Conservation (phyloP, 2,113 vertebrate species). For the Gadus chalcogrammus region DNA sequence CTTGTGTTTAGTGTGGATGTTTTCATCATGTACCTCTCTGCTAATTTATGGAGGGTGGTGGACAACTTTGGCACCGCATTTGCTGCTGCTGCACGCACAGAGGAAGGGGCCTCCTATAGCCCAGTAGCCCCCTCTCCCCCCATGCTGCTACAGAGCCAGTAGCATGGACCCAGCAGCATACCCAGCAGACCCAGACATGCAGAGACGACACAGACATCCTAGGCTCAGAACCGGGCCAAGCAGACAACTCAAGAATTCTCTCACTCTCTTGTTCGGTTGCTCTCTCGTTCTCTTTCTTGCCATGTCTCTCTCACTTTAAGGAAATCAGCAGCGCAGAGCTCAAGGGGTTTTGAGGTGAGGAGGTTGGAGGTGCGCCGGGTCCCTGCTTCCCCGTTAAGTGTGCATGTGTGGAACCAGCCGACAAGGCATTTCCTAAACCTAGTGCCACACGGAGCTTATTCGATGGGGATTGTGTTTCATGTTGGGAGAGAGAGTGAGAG, state of each 20-base stretch:
- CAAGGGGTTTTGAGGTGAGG: conserved; percentile 27
- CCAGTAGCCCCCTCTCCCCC: conserved; percentile 37
- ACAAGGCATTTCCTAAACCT: conserved; percentile 48
- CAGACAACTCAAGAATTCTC: conserved; percentile 38
- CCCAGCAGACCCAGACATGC: conserved; percentile 20
- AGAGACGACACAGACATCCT: conserved; percentile 45
- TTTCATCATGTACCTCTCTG: too few species aligned
- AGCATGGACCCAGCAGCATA: conserved; percentile 40
- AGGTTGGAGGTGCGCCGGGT: conserved; percentile 26
- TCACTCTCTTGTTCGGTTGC: conserved; percentile 2
- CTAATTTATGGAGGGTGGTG: too few species aligned
- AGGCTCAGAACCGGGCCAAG: conserved; percentile 22
- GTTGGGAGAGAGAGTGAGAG: background rate
- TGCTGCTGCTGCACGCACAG: too few species aligned
- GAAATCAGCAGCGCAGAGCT: conserved; percentile 40
- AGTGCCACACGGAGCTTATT: conserved; percentile 39
- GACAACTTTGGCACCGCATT: too few species aligned
- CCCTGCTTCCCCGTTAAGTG: conserved; percentile 25
- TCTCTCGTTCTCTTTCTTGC: too few species aligned
- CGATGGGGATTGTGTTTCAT: conserved; percentile 39
- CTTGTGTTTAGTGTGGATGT: too few species aligned
- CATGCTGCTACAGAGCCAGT: background rate
- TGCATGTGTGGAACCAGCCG: conserved; percentile 36
- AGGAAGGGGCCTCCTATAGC: conserved; percentile 24
- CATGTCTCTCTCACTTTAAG: conserved; percentile 22